Evolutionary conservation across 2,113 vertebrate species (phyloP).

Genomic region (Henicopernis longicauda): DNA sequence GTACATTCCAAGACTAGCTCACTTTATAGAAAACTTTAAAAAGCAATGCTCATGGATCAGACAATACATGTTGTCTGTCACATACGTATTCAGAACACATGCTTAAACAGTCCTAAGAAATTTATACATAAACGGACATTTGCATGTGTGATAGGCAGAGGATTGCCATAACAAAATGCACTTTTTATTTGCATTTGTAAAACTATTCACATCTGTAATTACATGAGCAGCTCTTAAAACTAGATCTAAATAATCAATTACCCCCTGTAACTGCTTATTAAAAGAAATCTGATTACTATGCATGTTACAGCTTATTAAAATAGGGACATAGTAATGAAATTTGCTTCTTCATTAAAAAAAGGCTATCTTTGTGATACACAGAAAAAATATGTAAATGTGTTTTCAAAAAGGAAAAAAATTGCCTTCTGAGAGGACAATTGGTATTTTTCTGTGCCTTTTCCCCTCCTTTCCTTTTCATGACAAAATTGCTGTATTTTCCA

Average conservation of each 20-base stretch:
- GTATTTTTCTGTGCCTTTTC: not conserved
- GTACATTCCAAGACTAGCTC: not conserved
- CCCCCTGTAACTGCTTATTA: not conserved
- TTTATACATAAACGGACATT: not conserved
- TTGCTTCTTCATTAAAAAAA: not conserved
- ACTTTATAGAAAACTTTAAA: not conserved
- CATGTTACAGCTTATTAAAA: not conserved
- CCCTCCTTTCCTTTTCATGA: not conserved
- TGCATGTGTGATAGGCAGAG: not conserved
- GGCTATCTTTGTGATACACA: fast-evolving
- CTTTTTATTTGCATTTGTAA: not conserved
- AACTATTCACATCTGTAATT: not conserved
- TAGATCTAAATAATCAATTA: not conserved
- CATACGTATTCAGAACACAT: not conserved
- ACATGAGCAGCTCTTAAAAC: not conserved
- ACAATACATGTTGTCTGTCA: not conserved
- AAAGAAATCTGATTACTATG: not conserved
- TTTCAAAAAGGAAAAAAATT: not conserved
- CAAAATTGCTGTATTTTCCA: not conserved
- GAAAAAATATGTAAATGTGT: not conserved
- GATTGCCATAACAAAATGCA: not conserved
- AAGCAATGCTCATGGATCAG: not conserved
- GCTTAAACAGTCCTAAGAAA: not conserved
- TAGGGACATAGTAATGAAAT: not conserved
- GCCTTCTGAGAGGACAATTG: fast-evolving